phyloP scores from a whole-genome alignment of 1,140 invertebrate genomes.

The Homalodisca vitripennis region DNA sequence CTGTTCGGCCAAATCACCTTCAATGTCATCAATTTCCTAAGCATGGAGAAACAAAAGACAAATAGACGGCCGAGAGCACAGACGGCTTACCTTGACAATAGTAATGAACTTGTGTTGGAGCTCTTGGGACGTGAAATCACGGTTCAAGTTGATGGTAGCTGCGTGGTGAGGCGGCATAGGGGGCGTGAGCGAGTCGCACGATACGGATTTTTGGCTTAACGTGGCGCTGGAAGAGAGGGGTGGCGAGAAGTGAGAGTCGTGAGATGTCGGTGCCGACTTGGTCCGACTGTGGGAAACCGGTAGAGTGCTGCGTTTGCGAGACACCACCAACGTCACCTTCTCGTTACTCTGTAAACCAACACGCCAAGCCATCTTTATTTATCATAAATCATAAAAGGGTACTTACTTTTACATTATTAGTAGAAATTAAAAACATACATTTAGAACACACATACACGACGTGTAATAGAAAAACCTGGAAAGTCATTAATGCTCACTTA shows the following conservation, averaged over 20 bases:
- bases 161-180: slow-evolving; percentile 15
- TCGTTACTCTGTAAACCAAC: neutral
- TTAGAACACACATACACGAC: too few relatives aligned
- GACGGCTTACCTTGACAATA: slow-evolving; percentile 6
- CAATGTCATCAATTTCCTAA: too few relatives aligned
- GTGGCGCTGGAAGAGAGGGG: neutral
- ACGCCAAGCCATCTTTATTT: too few relatives aligned
- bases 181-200: slow-evolving; percentile 14
- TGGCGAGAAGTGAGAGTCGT: neutral
- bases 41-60: too few relatives aligned
- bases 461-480: too few relatives aligned
- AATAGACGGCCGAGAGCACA: too few relatives aligned
- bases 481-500: too few relatives aligned
- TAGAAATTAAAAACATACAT: too few relatives aligned
- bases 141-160: slow-evolving; percentile 13
- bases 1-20: too few relatives aligned
- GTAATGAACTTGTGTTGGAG: slow-evolving; percentile 19
- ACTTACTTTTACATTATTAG: too few relatives aligned
- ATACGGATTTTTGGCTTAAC: slow-evolving; percentile 12
- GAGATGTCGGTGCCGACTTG: slow-evolving; percentile 5
- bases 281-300: neutral
- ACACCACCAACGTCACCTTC: slow-evolving; percentile 6
- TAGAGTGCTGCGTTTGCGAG: neutral
- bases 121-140: slow-evolving; percentile 9
- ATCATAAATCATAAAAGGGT: too few relatives aligned